Conservation (phyloP, 2,797 vertebrate genomes). For the Geotrypetes seraphini region DNA sequence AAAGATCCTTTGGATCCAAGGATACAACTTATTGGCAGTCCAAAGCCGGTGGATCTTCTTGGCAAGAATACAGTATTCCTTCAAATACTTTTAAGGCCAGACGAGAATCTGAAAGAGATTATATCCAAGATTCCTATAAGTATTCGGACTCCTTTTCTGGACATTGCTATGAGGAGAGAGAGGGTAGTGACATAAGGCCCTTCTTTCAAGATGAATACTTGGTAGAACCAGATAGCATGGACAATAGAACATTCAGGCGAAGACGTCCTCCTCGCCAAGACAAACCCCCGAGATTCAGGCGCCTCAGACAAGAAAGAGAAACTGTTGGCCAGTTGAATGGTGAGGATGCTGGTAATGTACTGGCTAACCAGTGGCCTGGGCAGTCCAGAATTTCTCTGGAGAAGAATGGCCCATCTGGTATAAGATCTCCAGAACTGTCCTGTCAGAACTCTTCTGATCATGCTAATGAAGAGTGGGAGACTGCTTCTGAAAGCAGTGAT, state of each 20-base stretch:
- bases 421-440: constrained; percentile 56
- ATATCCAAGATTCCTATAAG: constrained; percentile 65
- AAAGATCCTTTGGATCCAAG: constrained; percentile 62
- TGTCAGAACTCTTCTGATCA: constrained; percentile 60
- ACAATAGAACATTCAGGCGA: constrained; percentile 78
- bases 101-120: constrained; percentile 64
- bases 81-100: constrained; percentile 61
- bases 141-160: constrained; percentile 59
- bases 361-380: constrained; percentile 68
- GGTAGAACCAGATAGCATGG: constrained; percentile 67
- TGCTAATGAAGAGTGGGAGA: constrained; percentile 90
- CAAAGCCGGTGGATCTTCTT: constrained; percentile 45
- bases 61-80: constrained; percentile 70
- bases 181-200: constrained; percentile 58
- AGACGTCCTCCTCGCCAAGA: constrained; percentile 89
- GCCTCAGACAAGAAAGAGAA: constrained; percentile 82
- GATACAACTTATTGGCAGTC: constrained; percentile 78
- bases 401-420: constrained; percentile 53
- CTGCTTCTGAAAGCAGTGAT: constrained; percentile 90
- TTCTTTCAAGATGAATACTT: constrained; percentile 62
- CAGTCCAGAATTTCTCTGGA: constrained; percentile 53
- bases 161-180: constrained; percentile 64
- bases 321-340: constrained; percentile 73
- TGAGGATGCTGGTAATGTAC: constrained; percentile 70
- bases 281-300: constrained; percentile 90